phyloP scores from a whole-genome alignment of 2,113 vertebrate genomes.

The cattle (Bos taurus) region ARS-UCD2.0 NC_037338.1:56966501-56967000 shows the following conservation, averaged over 20 bases:
- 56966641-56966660: background rate
- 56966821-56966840: background rate
- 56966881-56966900: background rate
- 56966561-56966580: background rate
- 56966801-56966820: background rate
- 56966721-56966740: background rate
- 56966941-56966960: background rate
- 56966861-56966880: background rate
- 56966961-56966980: background rate
- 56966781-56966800: background rate
- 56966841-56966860: background rate
- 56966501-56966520: background rate
- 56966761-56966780: background rate
- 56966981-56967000: background rate
- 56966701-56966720: background rate
- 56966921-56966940: background rate
- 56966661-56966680: background rate
- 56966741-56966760: background rate
- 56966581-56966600: background rate
- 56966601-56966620: background rate
- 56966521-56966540: background rate
- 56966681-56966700: background rate
- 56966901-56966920: background rate
- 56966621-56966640: background rate
- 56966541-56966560: background rate